These are phyloP conservation scores for Phorcus lineatus DNA, from an alignment of 2,888 invertebrate species.

Conservation along the genomic window DNA sequence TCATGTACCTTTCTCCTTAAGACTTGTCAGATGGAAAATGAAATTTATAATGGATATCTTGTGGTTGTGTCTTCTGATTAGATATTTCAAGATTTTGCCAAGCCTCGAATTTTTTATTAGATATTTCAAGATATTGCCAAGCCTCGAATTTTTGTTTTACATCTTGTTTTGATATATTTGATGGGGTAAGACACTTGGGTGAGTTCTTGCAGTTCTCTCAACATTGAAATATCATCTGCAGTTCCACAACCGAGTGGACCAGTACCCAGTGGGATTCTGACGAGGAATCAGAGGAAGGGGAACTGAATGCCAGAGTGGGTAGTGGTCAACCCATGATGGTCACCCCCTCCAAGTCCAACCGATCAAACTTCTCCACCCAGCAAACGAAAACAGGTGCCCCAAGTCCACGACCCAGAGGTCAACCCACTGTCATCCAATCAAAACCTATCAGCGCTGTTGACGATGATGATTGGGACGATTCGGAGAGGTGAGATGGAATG, in stretches of 20 bases:
- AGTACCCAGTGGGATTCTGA: slow-evolving; percentile 68
- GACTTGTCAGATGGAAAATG: no score
- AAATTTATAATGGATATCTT: no score
- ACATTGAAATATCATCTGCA: background rate
- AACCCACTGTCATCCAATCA: slow-evolving; percentile 52
- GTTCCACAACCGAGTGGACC: slow-evolving; percentile 65
- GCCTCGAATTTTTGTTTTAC: no score
- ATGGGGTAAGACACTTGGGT: no score
- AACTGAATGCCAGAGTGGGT: slow-evolving; percentile 79
- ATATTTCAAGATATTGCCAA: no score
- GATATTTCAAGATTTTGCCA: no score
- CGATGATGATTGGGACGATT: slow-evolving; percentile 53
- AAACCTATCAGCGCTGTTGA: slow-evolving; percentile 50
- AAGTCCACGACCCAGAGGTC: slow-evolving; percentile 36
- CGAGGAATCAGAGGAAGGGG: slow-evolving; percentile 77
- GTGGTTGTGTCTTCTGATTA: no score
- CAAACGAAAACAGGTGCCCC: slow-evolving; percentile 30
- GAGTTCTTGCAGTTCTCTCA: background rate
- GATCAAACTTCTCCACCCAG: slow-evolving; percentile 30
- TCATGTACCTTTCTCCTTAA: no score
- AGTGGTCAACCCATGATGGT: background rate
- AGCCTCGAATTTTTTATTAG: no score
- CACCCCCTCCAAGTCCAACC: background rate
- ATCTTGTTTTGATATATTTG: no score
- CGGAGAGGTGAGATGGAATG: slow-evolving; percentile 47